Evolutionary conservation across 2,797 vertebrate species (phyloP), one percentile per base, ranked within the genome.

Genomic region (Momotus momota): DNA sequence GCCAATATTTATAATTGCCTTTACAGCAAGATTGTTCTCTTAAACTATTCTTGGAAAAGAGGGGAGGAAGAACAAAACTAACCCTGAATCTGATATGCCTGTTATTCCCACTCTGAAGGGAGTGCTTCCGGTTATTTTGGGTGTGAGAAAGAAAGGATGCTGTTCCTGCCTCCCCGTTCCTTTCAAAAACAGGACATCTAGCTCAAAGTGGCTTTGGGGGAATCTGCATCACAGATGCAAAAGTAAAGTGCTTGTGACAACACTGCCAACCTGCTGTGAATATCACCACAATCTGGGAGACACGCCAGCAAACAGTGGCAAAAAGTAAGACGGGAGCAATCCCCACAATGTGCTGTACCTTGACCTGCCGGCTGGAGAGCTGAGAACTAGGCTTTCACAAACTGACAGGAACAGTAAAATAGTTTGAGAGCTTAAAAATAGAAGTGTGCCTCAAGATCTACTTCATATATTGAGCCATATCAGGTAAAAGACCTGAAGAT

Each of bases 151-250:
- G 49, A 67, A 86, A 74, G 48, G 45, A 75, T 29, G 9, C 22
- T 5, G 7, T 10, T 75, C 29, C 62, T 62, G 64, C 48, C 75
- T 80, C 57, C 19, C 43, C 13, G 14, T 12, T 82, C 51, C 29
- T 79, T 92, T 89, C 49, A 54, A 87, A 93, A 89, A 29, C 7
- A 90, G 46, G 29, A 65, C 51, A 74, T 54, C 74, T 88, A 72
- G 52, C 54, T 71, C 71, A 86, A 86, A 84, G 51, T 21, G 51
- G 35, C 70, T 88, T 71, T 80, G 15, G 41, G 25, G 15, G 12
- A 91, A 87, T 80, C 58, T 77, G 43, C 71, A 89, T 55, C 87
- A 91, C 26, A 41, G n/a, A 87, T 78, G 48, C 41, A 88, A 54
- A 81, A 25, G 20, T 46, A 40, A 88, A 87, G 26, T 16, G n/a